Evolutionary conservation across 2,113 vertebrate species (phyloP), one percentile per base, ranked within the genome.

Genomic region (Bagarius yarrelli): DNA sequence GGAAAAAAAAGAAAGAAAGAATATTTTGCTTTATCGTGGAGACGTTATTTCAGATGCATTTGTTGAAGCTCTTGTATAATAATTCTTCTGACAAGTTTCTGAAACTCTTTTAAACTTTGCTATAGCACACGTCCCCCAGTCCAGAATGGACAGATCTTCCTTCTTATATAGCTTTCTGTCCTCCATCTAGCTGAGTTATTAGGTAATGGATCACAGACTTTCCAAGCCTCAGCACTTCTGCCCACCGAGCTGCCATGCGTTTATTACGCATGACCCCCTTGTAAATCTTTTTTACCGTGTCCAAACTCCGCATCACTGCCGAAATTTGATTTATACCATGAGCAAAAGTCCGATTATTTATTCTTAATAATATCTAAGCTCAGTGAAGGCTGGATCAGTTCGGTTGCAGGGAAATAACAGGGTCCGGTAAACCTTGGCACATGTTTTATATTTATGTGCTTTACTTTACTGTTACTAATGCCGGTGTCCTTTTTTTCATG

Each of bases 211-310:
- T 86, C 77, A 82, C 80, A 60, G 63, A 50, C 44, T 89, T 91
- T 88, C 84, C 72, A 86, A 77, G 82, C 86, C 87, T 90, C 88
- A 88, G 87, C 90, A 87, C 82, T 88, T 88, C 82, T 87, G 25
- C 81, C 81, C 85, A 84, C 82, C 82, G 84, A 60, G 60, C 85
- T 86, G 86, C 82, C 85, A 84, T 79, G 79, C 70, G 74, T 89
- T 89, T 87, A 88, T 88, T 89, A 87, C 74, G 55, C 19, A 52
- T 44, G 81, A 80, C 83, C 76, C 60, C 79, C 5, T 47, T 81
- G 16, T 76, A 76, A 59, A 76, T 76, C 40, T 76, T 21, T 18
- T 76, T 34, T 44, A 27, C 19, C 55, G 4, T 59, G 32, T 73
- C 50, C 50, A 34, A 30, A 71, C 18, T 34, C 16, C 34, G 25